Conservation (phyloP, 2,888 invertebrate genomes). For the Labia minor region DNA sequence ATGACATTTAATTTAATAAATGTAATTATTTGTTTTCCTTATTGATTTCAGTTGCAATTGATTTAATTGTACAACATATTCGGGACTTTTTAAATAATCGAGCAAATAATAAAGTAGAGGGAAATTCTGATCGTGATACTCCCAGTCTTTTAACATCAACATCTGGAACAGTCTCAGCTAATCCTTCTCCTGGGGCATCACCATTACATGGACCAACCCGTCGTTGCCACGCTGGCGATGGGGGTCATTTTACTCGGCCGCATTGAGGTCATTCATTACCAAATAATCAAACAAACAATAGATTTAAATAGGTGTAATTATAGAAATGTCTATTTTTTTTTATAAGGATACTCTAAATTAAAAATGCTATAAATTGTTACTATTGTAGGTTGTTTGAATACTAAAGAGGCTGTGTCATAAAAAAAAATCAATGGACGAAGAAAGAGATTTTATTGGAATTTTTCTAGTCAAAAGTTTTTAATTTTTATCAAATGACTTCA, state of each 20-base stretch:
- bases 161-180: background rate
- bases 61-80: conserved; percentile 93
- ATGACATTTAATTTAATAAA: no score
- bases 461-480: background rate
- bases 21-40: no score
- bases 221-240: conserved; percentile 18
- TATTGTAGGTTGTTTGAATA: background rate
- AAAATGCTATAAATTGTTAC: background rate
- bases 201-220: conserved; percentile 20
- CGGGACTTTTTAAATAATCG: conserved; percentile 70
- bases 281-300: background rate
- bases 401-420: background rate
- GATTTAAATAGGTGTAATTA: no score
- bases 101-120: conserved; percentile 23
- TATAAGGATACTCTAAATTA: background rate
- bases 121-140: background rate
- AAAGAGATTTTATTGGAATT: background rate
- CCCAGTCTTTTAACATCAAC: background rate
- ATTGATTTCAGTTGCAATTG: conserved; percentile 76
- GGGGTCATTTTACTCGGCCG: conserved; percentile 25
- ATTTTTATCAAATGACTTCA: background rate
- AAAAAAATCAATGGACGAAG: background rate
- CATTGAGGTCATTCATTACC: conserved; percentile 17
- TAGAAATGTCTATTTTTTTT: background rate
- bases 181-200: conserved; percentile 22